Percentiles rank a stretch among this genome's conserved stretches.
phyloP scores from a whole-genome alignment of 2,888 invertebrate genomes.

The Clepsis dumicolana region DNA sequence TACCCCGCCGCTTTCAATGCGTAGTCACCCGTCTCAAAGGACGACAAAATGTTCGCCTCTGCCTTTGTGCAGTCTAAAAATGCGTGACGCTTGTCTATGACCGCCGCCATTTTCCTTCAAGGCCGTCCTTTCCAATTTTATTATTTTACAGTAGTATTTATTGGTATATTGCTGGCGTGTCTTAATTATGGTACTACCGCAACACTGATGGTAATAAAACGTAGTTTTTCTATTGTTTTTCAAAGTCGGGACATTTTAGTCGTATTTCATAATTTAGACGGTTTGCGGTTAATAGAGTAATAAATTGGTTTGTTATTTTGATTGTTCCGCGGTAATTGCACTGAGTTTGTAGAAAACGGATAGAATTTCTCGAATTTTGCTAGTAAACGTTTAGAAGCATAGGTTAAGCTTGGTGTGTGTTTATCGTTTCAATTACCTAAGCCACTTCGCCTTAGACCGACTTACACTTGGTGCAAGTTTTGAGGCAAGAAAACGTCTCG shows the following conservation, averaged over 20 bases:
- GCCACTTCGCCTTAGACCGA: too few relatives aligned
- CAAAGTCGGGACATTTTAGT: conserved; percentile 44
- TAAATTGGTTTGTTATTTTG: conserved; percentile 28
- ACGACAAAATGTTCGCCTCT: conserved; percentile 61
- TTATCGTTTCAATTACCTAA: too few relatives aligned
- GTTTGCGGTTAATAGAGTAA: conserved; percentile 37
- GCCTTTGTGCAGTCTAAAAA: conserved; percentile 47
- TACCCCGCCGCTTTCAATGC: conserved; percentile 31
- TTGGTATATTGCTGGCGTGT: conserved; percentile 71
- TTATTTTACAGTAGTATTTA: conserved; percentile 76
- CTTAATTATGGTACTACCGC: conserved; percentile 71
- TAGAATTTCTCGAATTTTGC: too few relatives aligned
- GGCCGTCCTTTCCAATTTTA: conserved; percentile 52
- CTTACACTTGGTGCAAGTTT: too few relatives aligned
- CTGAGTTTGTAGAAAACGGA: not conserved
- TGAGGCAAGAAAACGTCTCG: too few relatives aligned
- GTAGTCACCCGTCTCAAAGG: conserved; percentile 28
- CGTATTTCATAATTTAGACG: conserved; percentile 39
- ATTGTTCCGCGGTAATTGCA: conserved; percentile 12
- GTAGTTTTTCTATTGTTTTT: conserved; percentile 51
- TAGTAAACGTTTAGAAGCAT: too few relatives aligned
- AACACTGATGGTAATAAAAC: conserved; percentile 59
- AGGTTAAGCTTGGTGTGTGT: too few relatives aligned
- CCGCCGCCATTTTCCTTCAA: conserved; percentile 45
- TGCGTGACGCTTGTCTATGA: conserved; percentile 36